Evolutionary conservation across 2,888 invertebrate species (phyloP), one percentile per base, ranked within the genome.

Genomic region (Imbricaverruca yamaguchii): DNA sequence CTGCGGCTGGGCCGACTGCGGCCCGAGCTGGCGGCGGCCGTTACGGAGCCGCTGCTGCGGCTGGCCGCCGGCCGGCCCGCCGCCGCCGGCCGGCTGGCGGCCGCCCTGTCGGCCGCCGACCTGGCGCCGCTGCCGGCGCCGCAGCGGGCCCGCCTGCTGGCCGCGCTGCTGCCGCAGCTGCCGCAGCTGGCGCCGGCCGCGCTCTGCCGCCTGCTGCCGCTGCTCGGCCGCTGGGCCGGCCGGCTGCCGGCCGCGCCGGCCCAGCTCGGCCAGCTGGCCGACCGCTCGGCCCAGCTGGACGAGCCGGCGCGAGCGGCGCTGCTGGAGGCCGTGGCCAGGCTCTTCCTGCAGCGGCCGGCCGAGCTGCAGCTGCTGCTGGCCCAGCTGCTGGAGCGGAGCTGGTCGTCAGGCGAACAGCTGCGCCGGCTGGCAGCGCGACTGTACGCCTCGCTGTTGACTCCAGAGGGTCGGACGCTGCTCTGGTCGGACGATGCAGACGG

Each of bases 51-150:
- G 65, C 65, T 65, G 65, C n/a, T 65, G 65, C 65, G 65, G 23
- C 65, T 65, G 65, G n/a, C 10, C 10, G n/a, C n/a, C 65, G 0
- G 65, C 65, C 10, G 18, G n/a, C n/a, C n/a, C 65, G 65, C 65
- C 23, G 65, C 18, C 8, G 18, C 23, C 10, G 39, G 39, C 2
- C 39, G 39, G 39, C n/a, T 65, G 65, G 65, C 65, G 8, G 23
- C 10, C 65, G 65, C 65, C 10, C 23, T 65, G n/a, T 6, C 23
- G n/a, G 65, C 65, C 10, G 65, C 65, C n/a, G 65, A 65, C 23
- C 65, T 65, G 65, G 65, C 65, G 65, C 65, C 65, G 65, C 65
- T 65, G 65, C 18, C 65, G 18, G 65, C n/a, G 65, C n/a, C 65
- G n/a, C n/a, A n/a, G 65, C 65, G 65, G n/a, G 1, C 18, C n/a